Evolutionary conservation across 1,140 invertebrate species (phyloP), one percentile per base, ranked within the genome.

Genomic region (Homalodisca vitripennis): DNA sequence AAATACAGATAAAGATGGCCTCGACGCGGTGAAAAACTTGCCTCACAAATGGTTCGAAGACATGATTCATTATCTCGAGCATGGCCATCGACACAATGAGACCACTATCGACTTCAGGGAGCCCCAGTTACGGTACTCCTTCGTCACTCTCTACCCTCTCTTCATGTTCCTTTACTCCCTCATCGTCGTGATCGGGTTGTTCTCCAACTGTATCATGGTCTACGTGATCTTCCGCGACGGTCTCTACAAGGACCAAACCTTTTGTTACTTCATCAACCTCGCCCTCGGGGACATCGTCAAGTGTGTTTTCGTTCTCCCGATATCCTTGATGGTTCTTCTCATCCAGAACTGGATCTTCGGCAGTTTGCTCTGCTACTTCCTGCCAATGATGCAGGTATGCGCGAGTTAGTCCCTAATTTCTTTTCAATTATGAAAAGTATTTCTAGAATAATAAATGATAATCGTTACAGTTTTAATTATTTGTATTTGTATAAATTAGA

Each of bases 261-360:
- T 85, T 76, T 84, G 85, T 55, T 89, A 88, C 75, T 78, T 92
- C 29, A 82, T 87, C 55, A 91, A 90, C 74, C 79, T 89, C 72
- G 86, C 86, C 0, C 75, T 90, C 20, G 86, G 88, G 64, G 88
- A 91, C 74, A 77, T 90, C 0, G 78, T 90, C 17, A 88, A 90
- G 77, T 88, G 88, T 74, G 73, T 86, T 12, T 76, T 88, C 65
- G 87, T 89, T 6, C 73, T 91, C 71, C 89, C 89, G 2, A 81
- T 91, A 0, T 85, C 88, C 0, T 73, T 91, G 62, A 84, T 86
- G 67, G 87, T 90, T 32, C 79, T 90, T 70, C 81, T 91, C 1
- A 79, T 91, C 34, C 84, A 89, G 73, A 90, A 91, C 76, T 92
- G 89, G 89, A 82, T 90, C 51, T 87, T 90, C 71, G 89, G 89